A percentile compares a stretch with the other conserved stretches of the same genome.
Evolutionary conservation across 1,140 invertebrate species (phyloP).

Genomic region (Zaprionus vittiger): DNA sequence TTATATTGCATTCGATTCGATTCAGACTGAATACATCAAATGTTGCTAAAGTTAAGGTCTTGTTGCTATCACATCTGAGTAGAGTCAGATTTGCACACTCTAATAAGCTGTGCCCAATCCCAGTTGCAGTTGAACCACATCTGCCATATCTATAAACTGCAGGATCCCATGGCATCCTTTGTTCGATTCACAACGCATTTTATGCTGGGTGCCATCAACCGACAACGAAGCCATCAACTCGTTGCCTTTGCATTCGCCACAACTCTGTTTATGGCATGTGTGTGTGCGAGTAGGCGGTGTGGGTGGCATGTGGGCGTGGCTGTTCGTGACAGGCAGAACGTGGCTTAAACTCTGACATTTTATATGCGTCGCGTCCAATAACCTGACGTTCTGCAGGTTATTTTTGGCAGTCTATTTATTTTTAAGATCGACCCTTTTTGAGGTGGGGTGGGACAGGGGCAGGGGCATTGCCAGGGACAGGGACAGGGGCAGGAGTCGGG

Average conservation of each 20-base stretch:
- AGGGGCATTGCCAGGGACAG: too few species aligned
- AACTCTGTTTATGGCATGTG: conserved; percentile 17
- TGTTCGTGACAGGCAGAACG: conserved; percentile 30
- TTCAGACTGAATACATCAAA: too few species aligned
- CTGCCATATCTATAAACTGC: neutral
- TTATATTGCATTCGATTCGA: too few species aligned
- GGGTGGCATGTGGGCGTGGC: neutral
- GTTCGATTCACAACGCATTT: conserved; percentile 11
- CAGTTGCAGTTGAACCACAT: neutral
- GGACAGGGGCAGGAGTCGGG: neutral
- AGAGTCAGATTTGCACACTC: too few species aligned
- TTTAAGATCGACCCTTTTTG: conserved; percentile 38
- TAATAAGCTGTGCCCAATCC: neutral
- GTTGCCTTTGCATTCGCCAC: conserved; percentile 17
- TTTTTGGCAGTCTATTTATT: conserved; percentile 60
- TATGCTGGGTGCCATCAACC: conserved; percentile 14
- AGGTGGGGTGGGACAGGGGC: neutral
- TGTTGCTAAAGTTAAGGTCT: too few species aligned
- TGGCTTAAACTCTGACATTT: conserved; percentile 64
- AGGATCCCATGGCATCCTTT: conserved; percentile 1
- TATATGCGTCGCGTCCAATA: conserved; percentile 41
- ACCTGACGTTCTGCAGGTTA: conserved; percentile 35
- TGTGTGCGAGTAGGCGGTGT: conserved; percentile 9
- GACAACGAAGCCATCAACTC: neutral
- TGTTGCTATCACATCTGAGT: too few species aligned